Percentiles rank a stretch among this genome's conserved stretches.
Evolutionary conservation across 2,113 vertebrate species (phyloP).

Genomic region (Petrocephalus zakoni): DNA sequence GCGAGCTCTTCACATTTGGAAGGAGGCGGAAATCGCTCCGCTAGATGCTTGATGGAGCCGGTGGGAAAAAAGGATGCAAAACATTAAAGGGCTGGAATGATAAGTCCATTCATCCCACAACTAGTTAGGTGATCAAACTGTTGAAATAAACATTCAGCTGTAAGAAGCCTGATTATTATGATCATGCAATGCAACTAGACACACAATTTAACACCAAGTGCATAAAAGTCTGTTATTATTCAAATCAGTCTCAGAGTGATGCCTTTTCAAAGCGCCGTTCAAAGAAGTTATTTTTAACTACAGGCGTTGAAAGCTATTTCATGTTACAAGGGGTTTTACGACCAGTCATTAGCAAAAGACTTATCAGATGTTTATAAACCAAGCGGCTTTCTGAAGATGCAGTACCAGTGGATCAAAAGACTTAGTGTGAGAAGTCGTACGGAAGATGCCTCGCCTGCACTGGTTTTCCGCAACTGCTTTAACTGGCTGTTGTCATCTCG

Average conservation of each 20-base stretch:
- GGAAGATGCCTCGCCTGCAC: conserved; percentile 1
- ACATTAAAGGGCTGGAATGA: not conserved
- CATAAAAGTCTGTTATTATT: not conserved
- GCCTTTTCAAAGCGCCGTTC: conserved; percentile 1
- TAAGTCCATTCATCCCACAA: not conserved
- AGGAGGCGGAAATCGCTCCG: not conserved
- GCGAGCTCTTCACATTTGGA: not conserved
- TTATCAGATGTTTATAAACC: conserved; percentile 17
- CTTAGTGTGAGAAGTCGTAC: not conserved
- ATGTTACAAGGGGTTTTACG: conserved; percentile 6
- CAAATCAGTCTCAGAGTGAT: not conserved
- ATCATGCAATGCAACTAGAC: not conserved
- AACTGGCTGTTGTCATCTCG: not conserved
- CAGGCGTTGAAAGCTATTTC: not conserved
- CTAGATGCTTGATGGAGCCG: not conserved
- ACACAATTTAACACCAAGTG: not conserved
- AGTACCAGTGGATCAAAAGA: conserved; percentile 20
- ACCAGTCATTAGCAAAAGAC: conserved; percentile 10
- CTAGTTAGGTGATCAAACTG: not conserved
- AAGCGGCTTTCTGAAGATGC: conserved; percentile 11
- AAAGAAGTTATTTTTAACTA: not conserved
- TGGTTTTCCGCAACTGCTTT: not conserved
- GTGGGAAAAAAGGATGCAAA: not conserved
- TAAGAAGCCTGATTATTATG: not conserved
- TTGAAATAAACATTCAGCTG: not conserved